Conservation (phyloP, 2,113 vertebrate genomes). For the Oreochromis tanganicae region DNA sequence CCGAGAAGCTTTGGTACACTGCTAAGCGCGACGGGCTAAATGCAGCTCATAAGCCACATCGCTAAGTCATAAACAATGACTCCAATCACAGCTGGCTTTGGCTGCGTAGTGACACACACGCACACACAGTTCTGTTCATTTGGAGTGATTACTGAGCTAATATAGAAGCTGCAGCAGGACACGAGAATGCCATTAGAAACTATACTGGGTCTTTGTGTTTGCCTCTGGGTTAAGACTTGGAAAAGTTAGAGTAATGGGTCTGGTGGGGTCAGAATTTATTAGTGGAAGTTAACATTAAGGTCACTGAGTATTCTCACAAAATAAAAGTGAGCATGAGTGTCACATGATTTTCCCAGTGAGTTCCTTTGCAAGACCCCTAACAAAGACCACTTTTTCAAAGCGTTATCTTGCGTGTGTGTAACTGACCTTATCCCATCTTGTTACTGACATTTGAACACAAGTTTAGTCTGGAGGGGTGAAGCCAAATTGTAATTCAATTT, state of each 20-base stretch:
- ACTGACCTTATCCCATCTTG: not conserved
- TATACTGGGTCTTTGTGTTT: not conserved
- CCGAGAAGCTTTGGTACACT: conserved; percentile 43
- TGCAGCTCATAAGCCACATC: conserved; percentile 29
- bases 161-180: not conserved
- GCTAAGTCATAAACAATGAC: conserved; percentile 53
- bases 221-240: not conserved
- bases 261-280: not conserved
- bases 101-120: not conserved
- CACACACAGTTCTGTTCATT: not conserved
- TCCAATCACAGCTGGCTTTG: conserved; percentile 22
- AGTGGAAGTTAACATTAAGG: not conserved
- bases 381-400: not conserved
- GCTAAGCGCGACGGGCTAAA: conserved; percentile 42
- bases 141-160: conserved; percentile 19
- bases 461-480: not conserved
- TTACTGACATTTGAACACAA: not conserved
- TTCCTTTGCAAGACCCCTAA: not conserved
- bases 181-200: not conserved
- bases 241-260: not conserved
- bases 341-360: not conserved
- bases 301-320: not conserved
- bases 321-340: not conserved
- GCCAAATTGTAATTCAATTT: not conserved
- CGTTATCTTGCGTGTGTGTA: not conserved